Conservation (phyloP, 2,888 invertebrate genomes). For the Stenolophus ochropezus region DNA sequence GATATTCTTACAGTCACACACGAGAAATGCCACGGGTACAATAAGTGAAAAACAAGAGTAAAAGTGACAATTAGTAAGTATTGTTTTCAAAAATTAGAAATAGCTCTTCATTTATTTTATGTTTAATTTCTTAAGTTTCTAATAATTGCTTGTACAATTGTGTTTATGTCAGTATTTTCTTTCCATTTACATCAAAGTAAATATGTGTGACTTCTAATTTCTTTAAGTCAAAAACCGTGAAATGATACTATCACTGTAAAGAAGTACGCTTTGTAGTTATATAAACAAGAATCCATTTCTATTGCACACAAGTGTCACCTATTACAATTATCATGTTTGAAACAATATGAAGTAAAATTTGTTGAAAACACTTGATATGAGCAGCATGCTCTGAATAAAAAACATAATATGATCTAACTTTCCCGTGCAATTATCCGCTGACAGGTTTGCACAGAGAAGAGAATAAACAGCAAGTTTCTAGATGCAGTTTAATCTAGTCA, state of each 20-base stretch:
- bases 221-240: neutral
- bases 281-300: neutral
- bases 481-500: slow-evolving; percentile 11
- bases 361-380: neutral
- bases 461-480: neutral
- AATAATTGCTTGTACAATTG: neutral
- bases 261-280: neutral
- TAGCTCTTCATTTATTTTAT: no score
- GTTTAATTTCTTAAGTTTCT: no score
- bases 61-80: no score
- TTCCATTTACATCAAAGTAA: neutral
- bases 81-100: no score
- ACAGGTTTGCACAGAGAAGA: neutral
- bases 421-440: neutral
- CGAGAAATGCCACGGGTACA: no score
- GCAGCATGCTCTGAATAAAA: slow-evolving; percentile 18
- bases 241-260: neutral
- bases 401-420: slow-evolving; percentile 10
- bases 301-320: neutral
- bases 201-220: neutral
- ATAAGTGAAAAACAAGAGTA: no score
- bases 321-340: neutral
- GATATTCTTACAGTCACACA: no score
- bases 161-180: neutral
- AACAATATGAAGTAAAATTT: neutral